These are phyloP conservation scores for Pseudolaguvia tuberculata DNA, from an alignment of 2,113 vertebrate species.

Conservation along the genomic window DNA sequence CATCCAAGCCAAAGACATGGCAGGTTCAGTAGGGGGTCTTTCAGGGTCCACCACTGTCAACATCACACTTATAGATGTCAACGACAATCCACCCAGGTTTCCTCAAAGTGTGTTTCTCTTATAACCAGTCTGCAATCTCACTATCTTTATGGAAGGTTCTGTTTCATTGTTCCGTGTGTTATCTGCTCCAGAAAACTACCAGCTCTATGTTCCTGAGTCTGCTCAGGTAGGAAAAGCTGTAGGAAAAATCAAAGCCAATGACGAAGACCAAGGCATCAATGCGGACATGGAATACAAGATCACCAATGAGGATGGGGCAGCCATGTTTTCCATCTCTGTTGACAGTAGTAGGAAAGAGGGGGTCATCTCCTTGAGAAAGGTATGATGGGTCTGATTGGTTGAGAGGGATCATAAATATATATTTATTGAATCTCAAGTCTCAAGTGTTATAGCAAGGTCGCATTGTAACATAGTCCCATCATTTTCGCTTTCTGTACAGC, in stretches of 20 bases:
- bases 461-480: neutral
- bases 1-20: slow-evolving; percentile 99
- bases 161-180: too few relatives aligned
- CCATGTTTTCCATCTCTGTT: slow-evolving; percentile 83
- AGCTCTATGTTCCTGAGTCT: slow-evolving; percentile 92
- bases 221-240: slow-evolving; percentile 91
- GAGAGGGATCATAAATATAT: too few relatives aligned
- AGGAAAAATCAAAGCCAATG: slow-evolving; percentile 94
- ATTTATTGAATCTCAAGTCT: too few relatives aligned
- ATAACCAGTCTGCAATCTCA: too few relatives aligned
- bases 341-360: slow-evolving; percentile 92
- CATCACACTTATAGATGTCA: slow-evolving; percentile 93
- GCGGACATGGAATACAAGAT: slow-evolving; percentile 94
- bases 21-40: slow-evolving; percentile 92
- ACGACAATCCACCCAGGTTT: slow-evolving; percentile 93
- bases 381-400: slow-evolving; percentile 44
- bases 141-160: too few relatives aligned
- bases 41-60: slow-evolving; percentile 94
- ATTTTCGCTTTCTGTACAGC: slow-evolving; percentile 64
- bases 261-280: slow-evolving; percentile 88
- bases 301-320: slow-evolving; percentile 85
- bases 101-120: too few relatives aligned
- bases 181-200: slow-evolving; percentile 84
- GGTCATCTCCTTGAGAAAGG: slow-evolving; percentile 89
- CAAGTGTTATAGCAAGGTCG: too few relatives aligned